Percentiles rank a stretch among this genome's conserved stretches.
phyloP scores from a whole-genome alignment of 2,888 invertebrate genomes.

The Zhengitettix transpicula region DNA sequence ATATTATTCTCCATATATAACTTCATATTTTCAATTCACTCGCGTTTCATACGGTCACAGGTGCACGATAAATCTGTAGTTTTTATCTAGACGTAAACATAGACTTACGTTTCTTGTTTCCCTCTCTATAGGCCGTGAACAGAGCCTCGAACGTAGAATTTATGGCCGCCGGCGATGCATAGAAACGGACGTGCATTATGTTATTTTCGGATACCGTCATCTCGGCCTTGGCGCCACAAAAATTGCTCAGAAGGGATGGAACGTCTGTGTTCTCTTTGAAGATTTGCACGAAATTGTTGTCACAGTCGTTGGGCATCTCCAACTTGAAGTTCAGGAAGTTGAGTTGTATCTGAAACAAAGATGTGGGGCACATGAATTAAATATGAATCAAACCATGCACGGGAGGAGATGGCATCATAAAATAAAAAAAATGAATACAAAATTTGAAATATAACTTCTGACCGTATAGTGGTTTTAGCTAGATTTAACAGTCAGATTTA shows the following conservation, averaged over 20 bases:
- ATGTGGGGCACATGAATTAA: no score
- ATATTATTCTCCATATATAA: no score
- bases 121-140: conserved; percentile 57
- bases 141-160: conserved; percentile 51
- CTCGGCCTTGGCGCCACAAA: conserved; percentile 77
- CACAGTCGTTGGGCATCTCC: conserved; percentile 59
- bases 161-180: conserved; percentile 41
- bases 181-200: conserved; percentile 57
- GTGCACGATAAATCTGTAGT: no score
- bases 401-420: no score
- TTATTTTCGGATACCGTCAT: conserved; percentile 48
- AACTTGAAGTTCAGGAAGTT: conserved; percentile 47
- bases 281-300: conserved; percentile 57
- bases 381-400: no score
- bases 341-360: conserved; percentile 42
- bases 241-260: conserved; percentile 43
- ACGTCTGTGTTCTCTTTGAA: conserved; percentile 48
- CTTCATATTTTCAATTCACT: no score
- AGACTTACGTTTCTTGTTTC: conserved; percentile 29
- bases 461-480: no score
- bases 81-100: no score
- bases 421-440: no score
- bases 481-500: no score
- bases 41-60: no score
- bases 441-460: no score